Base-by-base conservation (phyloP, 2,113 vertebrate genomes). In the Propithecus coquereli region DNA sequence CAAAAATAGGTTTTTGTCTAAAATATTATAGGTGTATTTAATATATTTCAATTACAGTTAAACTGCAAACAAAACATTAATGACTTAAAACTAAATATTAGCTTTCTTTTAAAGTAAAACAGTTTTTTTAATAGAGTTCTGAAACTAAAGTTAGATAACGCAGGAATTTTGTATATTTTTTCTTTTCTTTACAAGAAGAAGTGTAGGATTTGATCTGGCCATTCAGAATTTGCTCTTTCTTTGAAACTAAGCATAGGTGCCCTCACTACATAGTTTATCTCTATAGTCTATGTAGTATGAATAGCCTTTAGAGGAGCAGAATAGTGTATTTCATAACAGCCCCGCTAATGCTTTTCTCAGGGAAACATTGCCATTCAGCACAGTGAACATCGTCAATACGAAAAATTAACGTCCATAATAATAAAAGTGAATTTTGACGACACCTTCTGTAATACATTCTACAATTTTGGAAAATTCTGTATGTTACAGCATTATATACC, bases 41-140 rank as follows among this genome's bases (percentile, higher is more conserved):
- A 87, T 68, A 87, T 12, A 95, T 96, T 97, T 94, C 96, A 97
- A 96, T 97, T 97, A 90, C 95, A 94, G 97, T 95, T 95, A 76
- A 95, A 32, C 34, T 96, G 12, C 22, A 97, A 95, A 70, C 40
- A 96, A 97, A 97, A 93, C 27, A 87, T 91, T 94, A 97, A 27
- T 65, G 32, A 71, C 40, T 94, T 23, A 43, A 96, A 94, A 83
- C 25, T 68, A 97, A 90, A 96, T 92, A 47, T 73, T 82, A 96
- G 94, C 66, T 96, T 97, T n/a, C 0, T 68, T 96, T 95, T 83
- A 96, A 95, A 59, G 54, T 94, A 82, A 97, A 95, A 45, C 61
- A 40, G 10, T 57, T 87, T 9, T 94, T 93, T 87, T 90, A 85
- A 87, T 47, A 92, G 37, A 83, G 16, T 37, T 40, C 45, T 92